These are phyloP conservation scores for Notamacropus eugenii DNA, from an alignment of 2,797 vertebrate genomes.

Conservation along the genomic window DNA sequence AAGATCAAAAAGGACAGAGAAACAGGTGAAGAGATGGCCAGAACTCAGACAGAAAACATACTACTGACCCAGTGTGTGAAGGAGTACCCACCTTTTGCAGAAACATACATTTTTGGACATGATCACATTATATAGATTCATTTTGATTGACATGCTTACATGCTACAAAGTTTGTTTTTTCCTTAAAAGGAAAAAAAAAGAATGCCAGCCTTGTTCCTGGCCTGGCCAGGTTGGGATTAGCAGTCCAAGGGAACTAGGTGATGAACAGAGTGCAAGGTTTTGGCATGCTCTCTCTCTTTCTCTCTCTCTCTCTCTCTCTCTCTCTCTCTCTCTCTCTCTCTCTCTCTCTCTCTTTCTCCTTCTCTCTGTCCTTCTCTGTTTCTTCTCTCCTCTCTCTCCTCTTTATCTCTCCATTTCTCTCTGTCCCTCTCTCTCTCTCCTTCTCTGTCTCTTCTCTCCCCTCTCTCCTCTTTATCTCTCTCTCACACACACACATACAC, in stretches of 20 bases:
- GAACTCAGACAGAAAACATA: no score
- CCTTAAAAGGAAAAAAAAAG: not conserved
- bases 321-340: not conserved
- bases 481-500: not conserved
- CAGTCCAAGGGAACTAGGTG: slow-evolving; percentile 14
- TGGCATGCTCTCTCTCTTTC: not conserved
- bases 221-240: not conserved
- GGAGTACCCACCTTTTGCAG: not conserved
- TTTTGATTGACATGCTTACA: not conserved
- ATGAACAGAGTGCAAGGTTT: slow-evolving; percentile 9
- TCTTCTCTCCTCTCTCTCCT: no score
- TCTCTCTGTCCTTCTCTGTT: not conserved
- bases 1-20: not conserved
- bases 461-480: not conserved
- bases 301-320: not conserved
- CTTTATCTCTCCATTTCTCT: not conserved
- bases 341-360: not conserved
- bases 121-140: not conserved
- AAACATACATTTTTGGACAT: not conserved
- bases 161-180: not conserved
- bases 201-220: not conserved
- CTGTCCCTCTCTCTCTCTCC: not conserved
- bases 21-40: not conserved
- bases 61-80: not conserved
- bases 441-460: no score